A percentile compares a stretch with the other conserved stretches of the same genome.
Evolutionary conservation across 1,140 invertebrate species (phyloP).

Genomic region (Papilio xuthus): DNA sequence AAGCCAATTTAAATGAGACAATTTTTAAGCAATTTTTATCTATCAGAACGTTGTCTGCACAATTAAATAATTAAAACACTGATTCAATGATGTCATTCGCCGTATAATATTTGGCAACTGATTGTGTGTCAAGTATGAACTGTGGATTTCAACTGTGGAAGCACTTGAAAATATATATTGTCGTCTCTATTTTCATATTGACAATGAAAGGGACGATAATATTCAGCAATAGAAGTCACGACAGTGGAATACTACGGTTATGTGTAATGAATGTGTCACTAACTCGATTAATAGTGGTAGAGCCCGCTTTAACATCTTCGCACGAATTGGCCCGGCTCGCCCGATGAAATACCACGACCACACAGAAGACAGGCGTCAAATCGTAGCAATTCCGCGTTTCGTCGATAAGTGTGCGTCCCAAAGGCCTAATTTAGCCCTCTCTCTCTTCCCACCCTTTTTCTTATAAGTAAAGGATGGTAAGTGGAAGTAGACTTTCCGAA

Average conservation of each 20-base stretch:
- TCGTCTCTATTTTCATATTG: background rate
- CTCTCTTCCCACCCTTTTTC: no score
- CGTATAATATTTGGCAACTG: conserved; percentile 15
- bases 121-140: conserved; percentile 29
- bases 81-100: conserved; percentile 27
- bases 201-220: background rate
- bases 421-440: no score
- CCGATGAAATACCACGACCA: no score
- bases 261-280: conserved; percentile 29
- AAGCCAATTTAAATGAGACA: background rate
- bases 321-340: no score
- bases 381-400: no score
- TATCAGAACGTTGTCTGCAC: conserved; percentile 1
- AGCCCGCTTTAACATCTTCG: no score
- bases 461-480: no score
- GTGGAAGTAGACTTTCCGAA: no score
- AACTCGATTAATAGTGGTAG: no score
- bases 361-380: no score
- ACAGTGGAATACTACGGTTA: background rate
- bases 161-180: background rate
- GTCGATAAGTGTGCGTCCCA: no score
- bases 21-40: conserved; percentile 29
- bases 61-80: conserved; percentile 22
- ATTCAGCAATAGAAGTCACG: background rate
- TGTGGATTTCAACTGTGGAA: background rate